Percentiles rank a stretch among this genome's conserved stretches.
These are phyloP conservation scores for Rousettus leschenaultii DNA, from an alignment of 2,113 vertebrate genomes.

Conservation along the genomic window DNA sequence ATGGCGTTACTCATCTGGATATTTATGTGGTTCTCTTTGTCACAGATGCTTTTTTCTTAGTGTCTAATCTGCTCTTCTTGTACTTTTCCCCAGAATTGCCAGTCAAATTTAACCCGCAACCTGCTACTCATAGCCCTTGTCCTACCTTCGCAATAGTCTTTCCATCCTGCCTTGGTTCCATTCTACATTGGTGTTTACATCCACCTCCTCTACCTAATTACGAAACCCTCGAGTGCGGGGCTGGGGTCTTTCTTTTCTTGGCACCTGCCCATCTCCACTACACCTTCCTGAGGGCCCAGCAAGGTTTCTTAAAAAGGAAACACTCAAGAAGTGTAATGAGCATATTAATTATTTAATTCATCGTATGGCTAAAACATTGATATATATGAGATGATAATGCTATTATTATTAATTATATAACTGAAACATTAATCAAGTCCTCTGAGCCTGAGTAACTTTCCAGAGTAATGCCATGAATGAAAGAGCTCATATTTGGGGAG, in stretches of 20 bases:
- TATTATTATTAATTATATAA: neutral
- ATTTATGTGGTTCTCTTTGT: neutral
- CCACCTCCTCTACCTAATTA: neutral
- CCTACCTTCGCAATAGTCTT: neutral
- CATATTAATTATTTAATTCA: neutral
- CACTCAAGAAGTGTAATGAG: neutral
- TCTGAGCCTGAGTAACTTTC: neutral
- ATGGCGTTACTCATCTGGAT: neutral
- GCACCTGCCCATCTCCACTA: neutral
- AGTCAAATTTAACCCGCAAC: neutral
- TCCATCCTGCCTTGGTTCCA: neutral
- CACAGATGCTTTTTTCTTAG: neutral
- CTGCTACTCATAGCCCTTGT: neutral
- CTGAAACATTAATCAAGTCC: conserved; percentile 6
- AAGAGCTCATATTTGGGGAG: neutral
- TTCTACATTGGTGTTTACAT: neutral
- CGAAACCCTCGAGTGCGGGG: neutral
- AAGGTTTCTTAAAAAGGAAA: neutral
- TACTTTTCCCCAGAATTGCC: neutral
- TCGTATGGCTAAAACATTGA: neutral
- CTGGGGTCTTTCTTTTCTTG: neutral
- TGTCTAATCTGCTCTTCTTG: neutral
- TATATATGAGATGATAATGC: neutral
- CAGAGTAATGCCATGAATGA: neutral
- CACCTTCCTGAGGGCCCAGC: neutral